These are phyloP conservation scores for Clangula hyemalis DNA, from an alignment of 2,797 vertebrate species.

Conservation along the genomic window DNA sequence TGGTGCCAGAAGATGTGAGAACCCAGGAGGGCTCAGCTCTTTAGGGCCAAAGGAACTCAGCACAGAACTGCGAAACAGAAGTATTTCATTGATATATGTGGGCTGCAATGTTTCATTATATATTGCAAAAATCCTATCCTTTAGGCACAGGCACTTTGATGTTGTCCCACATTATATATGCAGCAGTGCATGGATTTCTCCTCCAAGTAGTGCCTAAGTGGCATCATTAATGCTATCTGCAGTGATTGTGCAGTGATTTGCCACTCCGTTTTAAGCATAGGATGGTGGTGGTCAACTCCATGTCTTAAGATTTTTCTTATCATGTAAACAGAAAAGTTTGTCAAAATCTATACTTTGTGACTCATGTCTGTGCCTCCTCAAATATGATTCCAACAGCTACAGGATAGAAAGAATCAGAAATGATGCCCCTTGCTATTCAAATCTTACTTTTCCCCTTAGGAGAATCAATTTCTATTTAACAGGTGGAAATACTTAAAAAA, in stretches of 20 bases:
- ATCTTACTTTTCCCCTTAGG: not conserved
- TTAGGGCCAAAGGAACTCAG: not conserved
- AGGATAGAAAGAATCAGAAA: not conserved
- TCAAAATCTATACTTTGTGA: not conserved
- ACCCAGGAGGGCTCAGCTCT: rapidly evolving
- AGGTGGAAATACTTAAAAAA: slow-evolving; percentile 26
- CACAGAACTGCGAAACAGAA: not conserved
- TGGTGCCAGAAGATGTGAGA: not conserved
- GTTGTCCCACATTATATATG: not conserved
- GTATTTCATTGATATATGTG: not conserved
- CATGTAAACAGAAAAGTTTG: not conserved
- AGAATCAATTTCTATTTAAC: slow-evolving; percentile 12
- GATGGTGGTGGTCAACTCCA: rapidly evolving
- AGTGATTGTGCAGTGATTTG: not conserved
- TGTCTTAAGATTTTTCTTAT: not conserved
- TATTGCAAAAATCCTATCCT: not conserved
- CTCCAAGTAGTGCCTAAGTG: not conserved
- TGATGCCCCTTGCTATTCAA: not conserved
- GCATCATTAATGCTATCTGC: not conserved
- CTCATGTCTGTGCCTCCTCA: not conserved
- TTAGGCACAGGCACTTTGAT: not conserved
- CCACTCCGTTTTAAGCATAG: not conserved
- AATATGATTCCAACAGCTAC: not conserved
- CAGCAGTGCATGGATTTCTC: not conserved
- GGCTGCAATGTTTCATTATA: not conserved